Percentiles rank a stretch among this genome's conserved stretches.
These are phyloP conservation scores for Parasteatoda tepidariorum DNA, from an alignment of 1,140 invertebrate genomes.

Conservation along the genomic window DNA sequence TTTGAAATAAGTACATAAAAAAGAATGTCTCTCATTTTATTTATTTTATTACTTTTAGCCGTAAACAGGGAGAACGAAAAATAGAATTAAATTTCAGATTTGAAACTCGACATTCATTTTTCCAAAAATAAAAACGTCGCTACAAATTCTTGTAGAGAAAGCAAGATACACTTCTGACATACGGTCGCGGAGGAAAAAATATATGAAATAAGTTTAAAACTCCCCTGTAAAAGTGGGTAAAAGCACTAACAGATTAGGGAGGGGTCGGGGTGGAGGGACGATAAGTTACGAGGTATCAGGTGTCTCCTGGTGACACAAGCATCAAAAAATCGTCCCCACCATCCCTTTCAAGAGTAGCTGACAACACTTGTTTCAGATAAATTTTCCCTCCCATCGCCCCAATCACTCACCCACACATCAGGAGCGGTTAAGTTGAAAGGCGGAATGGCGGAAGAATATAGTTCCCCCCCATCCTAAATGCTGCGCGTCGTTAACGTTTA, in stretches of 20 bases:
- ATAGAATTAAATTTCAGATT: neutral
- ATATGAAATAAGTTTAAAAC: neutral
- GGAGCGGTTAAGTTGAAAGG: constrained; percentile 43
- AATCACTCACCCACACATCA: constrained; percentile 33
- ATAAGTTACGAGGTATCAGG: constrained; percentile 58
- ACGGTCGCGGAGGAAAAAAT: neutral
- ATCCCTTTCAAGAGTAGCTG: constrained; percentile 55
- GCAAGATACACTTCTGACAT: neutral
- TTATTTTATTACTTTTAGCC: too few species aligned
- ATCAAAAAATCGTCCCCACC: constrained; percentile 54
- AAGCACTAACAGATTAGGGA: constrained; percentile 35
- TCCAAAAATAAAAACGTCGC: neutral
- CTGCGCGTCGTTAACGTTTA: constrained; percentile 4
- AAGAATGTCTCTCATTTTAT: too few species aligned
- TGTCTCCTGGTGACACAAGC: constrained; percentile 50
- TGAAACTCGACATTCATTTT: neutral
- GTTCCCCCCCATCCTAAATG: neutral
- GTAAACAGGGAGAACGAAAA: neutral
- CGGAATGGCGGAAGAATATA: constrained; percentile 18
- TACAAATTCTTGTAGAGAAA: neutral
- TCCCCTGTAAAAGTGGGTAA: neutral
- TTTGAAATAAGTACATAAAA: too few species aligned
- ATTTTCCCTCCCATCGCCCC: constrained; percentile 27
- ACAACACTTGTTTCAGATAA: constrained; percentile 60
- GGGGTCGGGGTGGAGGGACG: constrained; percentile 11